Evolutionary conservation across 1,140 invertebrate genomes (phyloP).

Genomic region (Doryteuthis pealeii): DNA sequence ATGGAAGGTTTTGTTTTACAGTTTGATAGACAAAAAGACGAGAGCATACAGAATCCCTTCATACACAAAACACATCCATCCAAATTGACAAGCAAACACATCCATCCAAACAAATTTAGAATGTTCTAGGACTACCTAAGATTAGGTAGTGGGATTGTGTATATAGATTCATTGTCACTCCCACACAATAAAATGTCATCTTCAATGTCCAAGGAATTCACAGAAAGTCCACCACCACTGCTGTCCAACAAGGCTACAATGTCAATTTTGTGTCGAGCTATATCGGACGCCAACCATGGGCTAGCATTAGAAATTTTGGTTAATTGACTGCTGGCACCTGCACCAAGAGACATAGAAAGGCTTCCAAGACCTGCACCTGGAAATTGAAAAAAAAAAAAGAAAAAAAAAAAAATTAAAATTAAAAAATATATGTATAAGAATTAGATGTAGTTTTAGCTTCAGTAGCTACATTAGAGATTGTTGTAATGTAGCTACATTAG

Average conservation of each 20-base stretch:
- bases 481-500: no score
- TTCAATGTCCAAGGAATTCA: slow-evolving; percentile 79
- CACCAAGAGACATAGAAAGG: slow-evolving; percentile 6
- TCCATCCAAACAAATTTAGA: no score
- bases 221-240: slow-evolving; percentile 68
- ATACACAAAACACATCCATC: no score
- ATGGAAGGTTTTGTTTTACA: no score
- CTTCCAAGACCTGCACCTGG: slow-evolving; percentile 24
- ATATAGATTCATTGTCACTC: slow-evolving; percentile 72
- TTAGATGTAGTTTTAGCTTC: no score
- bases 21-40: no score
- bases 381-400: slow-evolving; percentile 13
- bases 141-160: slow-evolving; percentile 34
- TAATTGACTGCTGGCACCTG: neutral
- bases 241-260: slow-evolving; percentile 71
- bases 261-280: slow-evolving; percentile 71
- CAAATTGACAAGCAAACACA: no score
- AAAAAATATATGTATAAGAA: no score
- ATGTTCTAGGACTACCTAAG: slow-evolving; percentile 20
- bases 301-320: slow-evolving; percentile 27
- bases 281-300: slow-evolving; percentile 68
- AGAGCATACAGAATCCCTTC: no score
- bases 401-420: no score
- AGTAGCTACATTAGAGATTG: no score
- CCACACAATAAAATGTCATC: slow-evolving; percentile 74